Evolutionary conservation across 2,113 vertebrate genomes (phyloP), one percentile per base, ranked within the genome.

Genomic region (Pelecanoides urinatrix): DNA sequence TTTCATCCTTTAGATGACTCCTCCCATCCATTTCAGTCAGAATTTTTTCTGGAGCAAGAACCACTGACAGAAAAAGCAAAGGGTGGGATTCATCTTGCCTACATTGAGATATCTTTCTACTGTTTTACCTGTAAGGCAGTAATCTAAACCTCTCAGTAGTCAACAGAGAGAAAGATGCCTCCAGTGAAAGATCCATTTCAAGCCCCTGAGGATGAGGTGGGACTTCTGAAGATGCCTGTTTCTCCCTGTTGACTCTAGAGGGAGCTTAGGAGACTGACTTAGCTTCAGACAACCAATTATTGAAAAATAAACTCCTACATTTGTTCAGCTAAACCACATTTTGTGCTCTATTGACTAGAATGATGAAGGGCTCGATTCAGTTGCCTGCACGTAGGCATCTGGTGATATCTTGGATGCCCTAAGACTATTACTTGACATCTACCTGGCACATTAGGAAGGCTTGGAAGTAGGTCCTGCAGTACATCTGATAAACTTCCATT

Each of bases 61-160:
- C 3, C 32, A 5, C 26, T 62, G 78, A 8, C 7, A 66, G 27
- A 25, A 83, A 40, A 36, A 65, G 53, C 11, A 30, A 65, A 68
- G 25, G 16, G 2, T 52, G 22, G 22, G 42, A 19, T 47, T 68
- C 26, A 15, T 73, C 49, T 68, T 58, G 18, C 13, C 25, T 47
- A 5, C 0, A 0, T 5, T 78, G 71, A 50, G 18, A 19, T 62
- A 67, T 9, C 17, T 55, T 44, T 9, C 20, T 49, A 8, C 11
- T 55, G 6, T 14, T 62, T 68, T 20, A 45, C 49, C 34, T 47
- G 11, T 30, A 58, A 73, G 10, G 21, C 38, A 63, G 26, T 22
- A 9, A 3, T 30, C 16, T 30, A n/a, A 67, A 7, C 10, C 13
- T 22, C 55, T 65, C 45, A 34, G 10, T 20, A 36, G 16, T 58